Conservation (phyloP, 2,113 vertebrate genomes). For the Canis aureus region DNA sequence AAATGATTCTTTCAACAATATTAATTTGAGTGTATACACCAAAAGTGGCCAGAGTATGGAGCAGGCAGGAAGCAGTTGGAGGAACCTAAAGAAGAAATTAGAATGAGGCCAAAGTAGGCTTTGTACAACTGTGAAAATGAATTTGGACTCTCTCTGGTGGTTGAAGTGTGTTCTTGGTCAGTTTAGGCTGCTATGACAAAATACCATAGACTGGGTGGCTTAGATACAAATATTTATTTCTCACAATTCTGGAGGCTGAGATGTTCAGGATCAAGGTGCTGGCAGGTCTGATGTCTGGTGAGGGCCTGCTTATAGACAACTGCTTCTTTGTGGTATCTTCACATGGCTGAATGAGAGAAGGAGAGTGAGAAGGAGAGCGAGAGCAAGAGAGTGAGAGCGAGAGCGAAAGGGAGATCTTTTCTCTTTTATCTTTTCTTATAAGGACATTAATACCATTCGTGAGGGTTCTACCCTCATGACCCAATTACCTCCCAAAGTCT, state of each 20-base stretch:
- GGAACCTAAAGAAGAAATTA: not conserved
- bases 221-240: too few relatives aligned
- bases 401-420: not conserved
- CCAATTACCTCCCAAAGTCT: not conserved
- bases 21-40: not conserved
- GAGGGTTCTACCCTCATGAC: not conserved
- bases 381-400: not conserved
- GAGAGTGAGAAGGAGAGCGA: not conserved
- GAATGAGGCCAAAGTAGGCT: not conserved
- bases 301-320: not conserved
- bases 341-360: not conserved
- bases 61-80: not conserved
- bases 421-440: not conserved
- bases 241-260: not conserved
- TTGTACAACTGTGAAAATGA: not conserved
- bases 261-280: not conserved
- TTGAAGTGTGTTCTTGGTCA: not conserved
- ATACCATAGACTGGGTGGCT: not conserved
- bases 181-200: not conserved
- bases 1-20: not conserved
- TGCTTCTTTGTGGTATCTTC: not conserved
- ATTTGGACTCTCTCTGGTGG: not conserved
- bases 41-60: too few relatives aligned
- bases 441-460: not conserved
- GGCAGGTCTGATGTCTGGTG: not conserved